Base-by-base conservation (phyloP, 1,140 invertebrate genomes). In the Ceratitis capitata region DNA sequence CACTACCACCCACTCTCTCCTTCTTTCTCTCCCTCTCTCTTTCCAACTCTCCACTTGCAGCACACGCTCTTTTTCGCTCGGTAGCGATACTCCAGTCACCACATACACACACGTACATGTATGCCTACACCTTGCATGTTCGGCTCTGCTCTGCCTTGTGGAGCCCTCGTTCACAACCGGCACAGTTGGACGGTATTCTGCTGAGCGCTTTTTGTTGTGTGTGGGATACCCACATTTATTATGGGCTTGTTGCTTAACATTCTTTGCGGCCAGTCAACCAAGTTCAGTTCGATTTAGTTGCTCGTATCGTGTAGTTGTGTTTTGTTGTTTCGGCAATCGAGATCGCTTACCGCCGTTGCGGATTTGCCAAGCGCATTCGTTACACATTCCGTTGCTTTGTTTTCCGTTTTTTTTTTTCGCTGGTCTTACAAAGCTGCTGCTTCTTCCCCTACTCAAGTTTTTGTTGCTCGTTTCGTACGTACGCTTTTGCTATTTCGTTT, bases 191-290 rank as follows among this genome's bases (percentile, higher is more conserved):
- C n/a, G n/a, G n/a, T 45, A 35, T 78, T 9, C 5, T 3, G 32
- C 32, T n/a, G n/a, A n/a, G n/a, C n/a, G n/a, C n/a, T n/a, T n/a
- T n/a, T n/a, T n/a, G 16, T 29, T 61, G 7, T 69, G 35, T 78
- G 69, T n/a, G 69, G 69, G 69, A 26, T n/a, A n/a, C 69, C 45
- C 9, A 78, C 69, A n/a, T n/a, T n/a, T n/a, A n/a, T n/a, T n/a
- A n/a, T n/a, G n/a, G 5, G 69, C 69, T 26, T 78, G n/a, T 78
- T 78, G 69, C 69, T 78, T 78, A 78, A 78, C 69, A 78, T 78
- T 78, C 69, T 78, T 42, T 23, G 69, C 69, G 69, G 69, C 69
- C 69, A 78, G 69, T 78, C 69, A 78, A 78, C 69, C 69, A 78
- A 78, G 69, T 78, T 78, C 69, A 78, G 69, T 78, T 78, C 69